Percentiles rank a stretch among this genome's conserved stretches.
These are phyloP conservation scores for Phengaris arion DNA, from an alignment of 2,888 invertebrate species.

Conservation along the genomic window DNA sequence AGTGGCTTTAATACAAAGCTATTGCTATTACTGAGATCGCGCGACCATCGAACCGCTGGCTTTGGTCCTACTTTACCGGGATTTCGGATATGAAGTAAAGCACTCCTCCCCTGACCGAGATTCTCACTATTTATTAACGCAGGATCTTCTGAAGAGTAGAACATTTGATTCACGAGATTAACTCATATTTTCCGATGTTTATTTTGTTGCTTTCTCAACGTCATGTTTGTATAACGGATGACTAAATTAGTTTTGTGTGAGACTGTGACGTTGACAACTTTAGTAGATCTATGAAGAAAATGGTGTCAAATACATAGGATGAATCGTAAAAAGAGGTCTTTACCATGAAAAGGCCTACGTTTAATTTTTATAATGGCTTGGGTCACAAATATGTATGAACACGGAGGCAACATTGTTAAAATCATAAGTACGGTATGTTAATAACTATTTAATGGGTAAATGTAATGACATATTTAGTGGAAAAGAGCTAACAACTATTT, in stretches of 20 bases:
- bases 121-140: conserved; percentile 51
- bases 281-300: too few species aligned
- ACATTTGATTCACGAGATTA: conserved; percentile 19
- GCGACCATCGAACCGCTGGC: conserved; percentile 75
- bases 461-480: neutral
- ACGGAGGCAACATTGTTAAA: neutral
- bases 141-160: neutral
- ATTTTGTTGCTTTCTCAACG: neutral
- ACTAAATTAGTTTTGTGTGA: neutral
- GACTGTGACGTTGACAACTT: too few species aligned
- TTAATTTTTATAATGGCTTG: too few species aligned
- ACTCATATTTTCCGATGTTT: conserved; percentile 1
- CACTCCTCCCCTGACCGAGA: conserved; percentile 70
- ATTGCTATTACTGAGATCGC: conserved; percentile 78
- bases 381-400: neutral
- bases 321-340: too few species aligned
- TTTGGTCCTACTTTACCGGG: conserved; percentile 77
- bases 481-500: conserved; percentile 11
- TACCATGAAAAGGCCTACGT: too few species aligned
- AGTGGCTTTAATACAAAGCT: conserved; percentile 78
- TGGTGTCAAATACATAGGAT: too few species aligned
- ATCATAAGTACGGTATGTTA: neutral
- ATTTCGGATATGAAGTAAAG: conserved; percentile 79
- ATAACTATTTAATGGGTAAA: neutral
- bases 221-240: neutral